Conservation (phyloP, 2,888 invertebrate genomes). For the Pycnomerus fuliginosus region DNA sequence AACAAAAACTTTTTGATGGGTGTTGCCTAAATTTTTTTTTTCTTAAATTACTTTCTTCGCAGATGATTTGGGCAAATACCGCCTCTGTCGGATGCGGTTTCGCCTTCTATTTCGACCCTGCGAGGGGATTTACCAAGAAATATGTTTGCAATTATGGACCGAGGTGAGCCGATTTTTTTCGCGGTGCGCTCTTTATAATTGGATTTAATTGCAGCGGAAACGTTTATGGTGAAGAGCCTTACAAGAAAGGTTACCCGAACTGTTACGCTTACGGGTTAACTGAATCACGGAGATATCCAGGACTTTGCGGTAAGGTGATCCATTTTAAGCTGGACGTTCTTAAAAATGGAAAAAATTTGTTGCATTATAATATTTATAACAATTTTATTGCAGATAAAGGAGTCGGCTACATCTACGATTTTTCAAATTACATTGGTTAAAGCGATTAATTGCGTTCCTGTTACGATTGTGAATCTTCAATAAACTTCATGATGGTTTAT, state of each 20-base stretch:
- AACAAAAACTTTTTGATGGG: no score
- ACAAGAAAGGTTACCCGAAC: slow-evolving; percentile 72
- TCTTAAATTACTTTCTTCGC: no score
- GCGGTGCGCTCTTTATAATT: slow-evolving; percentile 2
- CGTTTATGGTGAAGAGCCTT: slow-evolving; percentile 73
- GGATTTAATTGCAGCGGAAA: slow-evolving; percentile 62
- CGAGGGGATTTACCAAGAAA: slow-evolving; percentile 65
- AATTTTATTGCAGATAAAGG: no score
- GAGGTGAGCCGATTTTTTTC: slow-evolving; percentile 32
- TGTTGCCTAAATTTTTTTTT: no score
- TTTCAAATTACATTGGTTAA: slow-evolving; percentile 29
- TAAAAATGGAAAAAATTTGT: slow-evolving; percentile 17
- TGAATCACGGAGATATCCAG: slow-evolving; percentile 71
- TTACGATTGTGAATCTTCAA: background rate
- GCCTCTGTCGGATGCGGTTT: slow-evolving; percentile 85
- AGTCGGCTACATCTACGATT: slow-evolving; percentile 25
- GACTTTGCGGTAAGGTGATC: slow-evolving; percentile 79
- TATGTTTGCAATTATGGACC: slow-evolving; percentile 45
- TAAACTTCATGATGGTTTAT: background rate
- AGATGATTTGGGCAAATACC: slow-evolving; percentile 89
- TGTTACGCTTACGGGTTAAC: slow-evolving; percentile 70
- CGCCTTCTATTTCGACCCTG: slow-evolving; percentile 74
- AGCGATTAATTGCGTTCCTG: background rate
- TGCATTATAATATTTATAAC: slow-evolving; percentile 21
- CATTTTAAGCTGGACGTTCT: slow-evolving; percentile 30